A percentile compares a stretch with the other conserved stretches of the same genome.
Conservation (phyloP, 2,113 vertebrate species). For the Nothocercus nigrocapillus region DNA sequence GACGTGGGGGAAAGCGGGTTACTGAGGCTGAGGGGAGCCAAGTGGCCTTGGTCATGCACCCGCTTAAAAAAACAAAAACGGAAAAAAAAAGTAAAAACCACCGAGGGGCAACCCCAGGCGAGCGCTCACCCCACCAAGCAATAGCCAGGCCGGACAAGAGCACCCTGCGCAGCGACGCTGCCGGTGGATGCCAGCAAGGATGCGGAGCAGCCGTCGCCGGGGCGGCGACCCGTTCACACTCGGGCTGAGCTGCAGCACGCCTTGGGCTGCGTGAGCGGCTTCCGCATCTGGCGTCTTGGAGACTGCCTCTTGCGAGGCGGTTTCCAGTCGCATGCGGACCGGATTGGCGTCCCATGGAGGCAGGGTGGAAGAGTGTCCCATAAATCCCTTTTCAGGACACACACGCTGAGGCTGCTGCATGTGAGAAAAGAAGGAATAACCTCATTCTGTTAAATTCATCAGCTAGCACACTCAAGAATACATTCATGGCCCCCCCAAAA, state of each 20-base stretch:
- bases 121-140: background rate
- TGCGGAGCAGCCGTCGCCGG: background rate
- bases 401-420: background rate
- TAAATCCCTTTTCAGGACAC: background rate
- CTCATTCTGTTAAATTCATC: background rate
- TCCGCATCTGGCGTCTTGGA: background rate
- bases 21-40: background rate
- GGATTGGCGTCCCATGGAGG: background rate
- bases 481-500: background rate
- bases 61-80: background rate
- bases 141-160: background rate
- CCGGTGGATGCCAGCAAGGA: accelerated
- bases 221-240: accelerated
- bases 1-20: background rate
- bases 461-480: background rate
- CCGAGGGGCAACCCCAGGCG: background rate
- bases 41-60: background rate
- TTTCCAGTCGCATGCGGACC: background rate
- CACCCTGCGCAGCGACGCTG: background rate
- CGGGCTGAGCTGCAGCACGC: accelerated
- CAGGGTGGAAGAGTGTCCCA: background rate
- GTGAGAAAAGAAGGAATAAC: background rate
- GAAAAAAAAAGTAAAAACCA: background rate
- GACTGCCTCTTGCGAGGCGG: background rate
- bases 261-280: background rate